Evolutionary conservation across 2,797 vertebrate genomes (phyloP), one percentile per base, ranked within the genome.

Genomic region (Momotus momota): DNA sequence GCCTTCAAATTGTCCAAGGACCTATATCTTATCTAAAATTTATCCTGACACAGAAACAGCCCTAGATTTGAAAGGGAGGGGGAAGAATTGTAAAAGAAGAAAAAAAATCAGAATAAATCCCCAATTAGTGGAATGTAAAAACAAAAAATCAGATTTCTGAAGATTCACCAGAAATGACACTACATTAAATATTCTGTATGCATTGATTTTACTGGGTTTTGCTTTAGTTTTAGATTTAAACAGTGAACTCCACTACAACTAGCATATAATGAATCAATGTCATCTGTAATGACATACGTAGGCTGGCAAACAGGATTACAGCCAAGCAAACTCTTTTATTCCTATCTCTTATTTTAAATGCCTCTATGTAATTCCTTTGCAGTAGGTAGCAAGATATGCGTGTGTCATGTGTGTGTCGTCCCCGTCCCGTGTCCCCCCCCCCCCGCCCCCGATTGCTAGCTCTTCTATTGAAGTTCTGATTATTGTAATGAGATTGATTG

Each of bases 211-310:
- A 7, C 38, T 67, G 51, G 8, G 1, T 7, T 95, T 70, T 90
- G 19, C 15, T 94, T 94, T 84, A 57, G n/a, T 38, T 86, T 94
- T 77, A 88, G n/a, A 81, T 86, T 75, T 81, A 70, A 90, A 65
- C 45, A 81, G 33, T 64, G 46, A 93, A 94, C 54, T 81, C 38
- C 40, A 33, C 43, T 72, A 62, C 58, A 88, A 55, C 15, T 77
- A 83, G 70, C 95, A 81, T 33, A 62, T 73, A 90, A 93, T 89
- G 86, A 94, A 96, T 96, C 92, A 96, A 35, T 89, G 82, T 93
- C 81, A 80, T 46, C 72, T 87, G 4, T 90, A 88, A 92, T 77
- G 74, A 86, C 43, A 62, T 93, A 95, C 35, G 35, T 67, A 93
- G 43, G 31, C 51, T 93, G 81, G 49, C 31, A 94, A 90, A 90